Evolutionary conservation across 2,113 vertebrate genomes (phyloP), one percentile per base, ranked within the genome.

Genomic region (Chrysemys picta): DNA sequence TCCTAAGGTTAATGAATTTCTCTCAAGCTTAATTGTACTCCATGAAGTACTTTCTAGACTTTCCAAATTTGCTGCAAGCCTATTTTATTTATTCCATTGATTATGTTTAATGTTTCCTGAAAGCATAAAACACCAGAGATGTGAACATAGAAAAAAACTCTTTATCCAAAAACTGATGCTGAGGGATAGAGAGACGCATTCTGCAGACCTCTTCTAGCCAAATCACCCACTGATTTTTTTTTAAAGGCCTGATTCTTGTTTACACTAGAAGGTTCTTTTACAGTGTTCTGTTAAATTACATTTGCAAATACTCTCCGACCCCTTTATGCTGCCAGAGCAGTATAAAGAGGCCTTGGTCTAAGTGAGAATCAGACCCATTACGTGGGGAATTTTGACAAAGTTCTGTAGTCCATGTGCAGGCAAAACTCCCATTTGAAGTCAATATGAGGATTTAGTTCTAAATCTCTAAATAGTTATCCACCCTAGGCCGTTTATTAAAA

Each of bases 1-100:
- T 91, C 21, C 10, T 84, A 90, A 88, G 22, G n/a, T 95, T 94
- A 91, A 88, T 88, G 50, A 89, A 45, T 85, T 92, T 72, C 8
- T 89, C 31, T 88, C 42, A 76, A 49, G 79, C 76, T 94, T 91
- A 94, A 89, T 88, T 83, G 69, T 69, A 50, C 3, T 80, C 45
- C 69, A 69, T 75, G 11, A 83, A 81, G 9, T 59, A 5, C 38
- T 81, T 85, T 21, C 56, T 81, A 49, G 22, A 89, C 86, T 87
- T 93, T 82, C 42, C n/a, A 45, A 82, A 42, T 54, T 82, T 89
- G 16, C 72, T 90, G 90, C 47, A 93, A 57, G 69, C 35, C 79
- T 82, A 56, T n/a, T 50, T 78, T 78, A 24, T 78, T 94, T 86
- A 52, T 82, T 88, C 54, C 65, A 54, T 27, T 50, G 3, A 3